Conservation (phyloP, 2,797 vertebrate species). For the Epinephelus awoara region DNA sequence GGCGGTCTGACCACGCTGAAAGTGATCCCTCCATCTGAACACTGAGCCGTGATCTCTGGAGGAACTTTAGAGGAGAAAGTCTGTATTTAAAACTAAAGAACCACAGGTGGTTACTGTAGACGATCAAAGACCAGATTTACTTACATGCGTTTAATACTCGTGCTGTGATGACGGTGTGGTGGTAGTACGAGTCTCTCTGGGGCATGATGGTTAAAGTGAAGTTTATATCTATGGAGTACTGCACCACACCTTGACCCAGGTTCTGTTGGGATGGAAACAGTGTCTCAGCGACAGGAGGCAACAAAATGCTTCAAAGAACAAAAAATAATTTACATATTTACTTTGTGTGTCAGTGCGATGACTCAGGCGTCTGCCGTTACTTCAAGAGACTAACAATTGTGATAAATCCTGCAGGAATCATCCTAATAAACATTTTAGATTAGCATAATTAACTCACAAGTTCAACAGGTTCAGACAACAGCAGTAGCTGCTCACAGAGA, state of each 20-base stretch:
- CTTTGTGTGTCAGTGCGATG: background rate
- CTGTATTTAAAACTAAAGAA: background rate
- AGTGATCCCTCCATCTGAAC: conserved; percentile 61
- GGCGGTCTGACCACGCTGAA: conserved; percentile 53
- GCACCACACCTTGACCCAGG: conserved; percentile 80
- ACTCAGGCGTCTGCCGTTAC: background rate
- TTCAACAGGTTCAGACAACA: too few species aligned
- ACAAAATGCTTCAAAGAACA: background rate
- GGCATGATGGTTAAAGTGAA: conserved; percentile 78
- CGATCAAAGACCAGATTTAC: conserved; percentile 23
- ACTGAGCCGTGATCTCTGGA: conserved; percentile 73
- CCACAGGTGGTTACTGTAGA: background rate
- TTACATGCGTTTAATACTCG: conserved; percentile 80
- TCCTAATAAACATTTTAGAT: too few species aligned
- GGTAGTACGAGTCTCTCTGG: conserved; percentile 73
- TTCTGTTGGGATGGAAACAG: conserved; percentile 63
- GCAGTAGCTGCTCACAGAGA: too few species aligned
- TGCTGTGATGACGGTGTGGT: conserved; percentile 73
- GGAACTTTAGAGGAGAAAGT: conserved; percentile 37
- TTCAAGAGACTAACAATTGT: background rate
- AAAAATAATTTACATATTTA: too few species aligned
- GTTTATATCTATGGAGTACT: conserved; percentile 81
- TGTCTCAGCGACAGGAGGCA: background rate
- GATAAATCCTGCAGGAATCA: too few species aligned
- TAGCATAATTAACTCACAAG: too few species aligned